Evolutionary conservation across 2,113 vertebrate species (phyloP).

Genomic region (Baryphthengus martii): DNA sequence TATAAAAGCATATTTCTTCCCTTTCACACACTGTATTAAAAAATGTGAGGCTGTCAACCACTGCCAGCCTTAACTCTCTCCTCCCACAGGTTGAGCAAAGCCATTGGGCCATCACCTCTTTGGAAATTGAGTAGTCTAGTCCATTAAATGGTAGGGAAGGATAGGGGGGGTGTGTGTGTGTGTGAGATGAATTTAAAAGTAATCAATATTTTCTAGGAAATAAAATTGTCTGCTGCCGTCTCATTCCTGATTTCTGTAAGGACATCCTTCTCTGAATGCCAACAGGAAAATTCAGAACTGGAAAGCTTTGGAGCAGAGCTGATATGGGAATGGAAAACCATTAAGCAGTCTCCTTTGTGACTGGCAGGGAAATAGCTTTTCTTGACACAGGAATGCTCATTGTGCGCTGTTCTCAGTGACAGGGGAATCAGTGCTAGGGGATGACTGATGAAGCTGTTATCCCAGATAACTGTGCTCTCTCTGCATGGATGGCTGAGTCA

Average conservation of each 20-base stretch:
- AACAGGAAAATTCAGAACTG: neutral
- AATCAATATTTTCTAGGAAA: neutral
- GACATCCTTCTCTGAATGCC: neutral
- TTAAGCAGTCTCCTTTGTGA: neutral
- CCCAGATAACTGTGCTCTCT: accelerated
- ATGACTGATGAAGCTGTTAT: neutral
- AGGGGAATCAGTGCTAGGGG: neutral
- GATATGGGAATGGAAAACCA: neutral
- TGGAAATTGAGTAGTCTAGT: neutral
- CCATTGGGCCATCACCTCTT: neutral
- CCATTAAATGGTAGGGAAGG: neutral
- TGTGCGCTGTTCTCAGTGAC: neutral
- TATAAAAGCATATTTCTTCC: neutral
- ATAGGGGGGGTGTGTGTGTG: too few relatives aligned
- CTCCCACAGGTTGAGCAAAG: neutral
- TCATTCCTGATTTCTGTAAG: neutral
- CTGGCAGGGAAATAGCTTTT: neutral
- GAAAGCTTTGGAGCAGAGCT: neutral
- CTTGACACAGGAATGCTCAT: neutral
- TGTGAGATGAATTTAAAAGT: neutral
- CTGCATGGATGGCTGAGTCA: neutral
- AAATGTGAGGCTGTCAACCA: neutral
- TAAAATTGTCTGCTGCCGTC: neutral
- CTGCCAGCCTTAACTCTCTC: neutral
- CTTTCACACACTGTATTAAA: neutral